phyloP scores from a whole-genome alignment of 35 echinoderm and acorn worm genomes.

The Heliocidaris tuberculata region DNA sequence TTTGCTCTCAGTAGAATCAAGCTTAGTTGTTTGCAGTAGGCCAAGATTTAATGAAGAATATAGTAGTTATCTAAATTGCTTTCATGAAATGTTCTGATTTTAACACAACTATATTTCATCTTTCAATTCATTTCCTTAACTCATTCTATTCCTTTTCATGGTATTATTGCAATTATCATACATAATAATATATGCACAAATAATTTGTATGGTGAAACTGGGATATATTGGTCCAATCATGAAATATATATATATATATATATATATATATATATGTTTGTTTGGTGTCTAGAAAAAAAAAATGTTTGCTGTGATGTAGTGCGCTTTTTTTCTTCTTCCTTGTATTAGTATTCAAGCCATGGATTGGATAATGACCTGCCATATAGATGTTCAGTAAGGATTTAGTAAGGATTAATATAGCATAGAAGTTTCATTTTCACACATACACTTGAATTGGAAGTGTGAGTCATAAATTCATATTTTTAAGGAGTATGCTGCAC shows the following conservation, averaged over 20 bases:
- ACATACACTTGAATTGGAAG: too few species aligned
- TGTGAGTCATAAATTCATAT: background rate
- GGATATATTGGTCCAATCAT: background rate
- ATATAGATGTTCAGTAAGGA: too few species aligned
- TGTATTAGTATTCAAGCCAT: background rate
- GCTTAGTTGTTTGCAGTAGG: background rate
- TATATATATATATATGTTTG: background rate
- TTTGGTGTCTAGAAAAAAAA: background rate
- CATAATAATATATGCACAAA: background rate
- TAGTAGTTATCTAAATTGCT: background rate
- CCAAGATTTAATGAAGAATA: background rate
- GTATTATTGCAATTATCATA: background rate
- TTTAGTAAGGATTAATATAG: too few species aligned
- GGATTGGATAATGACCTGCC: background rate
- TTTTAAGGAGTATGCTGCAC: background rate
- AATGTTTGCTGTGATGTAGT: conserved; percentile 9
- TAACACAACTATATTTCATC: background rate
- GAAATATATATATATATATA: too few species aligned
- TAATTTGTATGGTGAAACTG: background rate
- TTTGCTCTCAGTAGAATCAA: background rate
- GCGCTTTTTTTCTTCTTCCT: background rate
- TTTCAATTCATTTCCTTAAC: background rate
- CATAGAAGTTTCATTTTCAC: too few species aligned
- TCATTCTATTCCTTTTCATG: background rate
- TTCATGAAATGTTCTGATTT: background rate